Evolutionary conservation across 2,888 invertebrate genomes (phyloP).

Genomic region (Orchestes rusci): DNA sequence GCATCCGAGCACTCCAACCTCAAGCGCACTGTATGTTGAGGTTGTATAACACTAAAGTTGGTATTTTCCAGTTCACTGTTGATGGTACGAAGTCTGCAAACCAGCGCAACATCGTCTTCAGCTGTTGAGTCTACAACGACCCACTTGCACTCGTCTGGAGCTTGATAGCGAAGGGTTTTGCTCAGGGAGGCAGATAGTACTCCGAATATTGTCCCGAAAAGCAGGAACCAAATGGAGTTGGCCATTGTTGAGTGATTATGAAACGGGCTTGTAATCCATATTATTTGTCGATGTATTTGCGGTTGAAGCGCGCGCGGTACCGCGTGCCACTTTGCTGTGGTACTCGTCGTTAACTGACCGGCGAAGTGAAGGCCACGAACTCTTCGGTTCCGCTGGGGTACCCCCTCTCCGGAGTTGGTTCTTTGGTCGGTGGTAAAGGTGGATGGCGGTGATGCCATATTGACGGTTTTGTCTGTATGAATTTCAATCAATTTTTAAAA

Average conservation of each 20-base stretch:
- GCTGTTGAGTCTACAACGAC: slow-evolving; percentile 57
- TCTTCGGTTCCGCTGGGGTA: slow-evolving; percentile 36
- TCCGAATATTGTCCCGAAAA: slow-evolving; percentile 54
- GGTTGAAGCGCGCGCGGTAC: slow-evolving; percentile 2
- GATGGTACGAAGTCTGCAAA: slow-evolving; percentile 67
- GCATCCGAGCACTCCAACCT: slow-evolving; percentile 74
- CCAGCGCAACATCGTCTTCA: slow-evolving; percentile 61
- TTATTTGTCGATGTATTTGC: too few species aligned
- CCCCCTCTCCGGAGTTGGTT: slow-evolving; percentile 29
- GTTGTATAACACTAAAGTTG: slow-evolving; percentile 76
- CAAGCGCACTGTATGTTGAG: slow-evolving; percentile 69
- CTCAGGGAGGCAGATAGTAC: slow-evolving; percentile 55
- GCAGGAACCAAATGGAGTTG: slow-evolving; percentile 47
- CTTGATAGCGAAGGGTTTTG: slow-evolving; percentile 62
- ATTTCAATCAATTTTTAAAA: too few species aligned
- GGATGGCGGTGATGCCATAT: slow-evolving; percentile 14
- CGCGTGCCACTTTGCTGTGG: slow-evolving; percentile 28
- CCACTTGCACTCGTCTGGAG: slow-evolving; percentile 78
- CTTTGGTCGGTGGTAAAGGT: slow-evolving; percentile 29
- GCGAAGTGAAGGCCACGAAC: slow-evolving; percentile 42
- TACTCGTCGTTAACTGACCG: slow-evolving; percentile 47
- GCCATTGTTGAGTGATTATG: slow-evolving; percentile 9
- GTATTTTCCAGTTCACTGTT: slow-evolving; percentile 77
- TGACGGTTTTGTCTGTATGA: too few species aligned
- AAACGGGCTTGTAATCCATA: too few species aligned